Percentiles rank a stretch among this genome's conserved stretches.
Evolutionary conservation across 2,888 invertebrate species (phyloP).

Genomic region (Hemicrepidius hirtus): DNA sequence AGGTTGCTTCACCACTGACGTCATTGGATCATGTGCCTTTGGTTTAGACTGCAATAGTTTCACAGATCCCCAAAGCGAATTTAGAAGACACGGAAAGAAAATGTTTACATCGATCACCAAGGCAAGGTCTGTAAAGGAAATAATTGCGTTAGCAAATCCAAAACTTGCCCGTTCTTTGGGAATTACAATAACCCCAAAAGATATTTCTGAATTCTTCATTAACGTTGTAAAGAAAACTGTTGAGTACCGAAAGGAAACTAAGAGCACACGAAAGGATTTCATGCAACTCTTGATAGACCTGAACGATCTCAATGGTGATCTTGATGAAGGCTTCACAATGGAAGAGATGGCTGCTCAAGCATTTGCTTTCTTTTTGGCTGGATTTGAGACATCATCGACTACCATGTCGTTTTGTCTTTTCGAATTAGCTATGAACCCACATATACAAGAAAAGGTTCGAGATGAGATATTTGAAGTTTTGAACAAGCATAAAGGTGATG

Average conservation of each 20-base stretch:
- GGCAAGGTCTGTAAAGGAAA: slow-evolving; percentile 32
- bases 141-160: slow-evolving; percentile 7
- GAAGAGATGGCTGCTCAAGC: slow-evolving; percentile 59
- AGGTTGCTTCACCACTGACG: slow-evolving; percentile 76
- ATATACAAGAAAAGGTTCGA: slow-evolving; percentile 70
- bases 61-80: slow-evolving; percentile 73
- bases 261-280: slow-evolving; percentile 74
- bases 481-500: slow-evolving; percentile 66
- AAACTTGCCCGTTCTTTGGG: background rate
- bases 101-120: slow-evolving; percentile 42
- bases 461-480: slow-evolving; percentile 69
- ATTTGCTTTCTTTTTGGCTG: slow-evolving; percentile 64
- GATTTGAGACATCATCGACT: slow-evolving; percentile 69
- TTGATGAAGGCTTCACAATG: slow-evolving; percentile 17
- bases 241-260: slow-evolving; percentile 70
- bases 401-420: slow-evolving; percentile 72
- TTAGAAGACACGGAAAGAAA: slow-evolving; percentile 62
- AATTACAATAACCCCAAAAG: background rate
- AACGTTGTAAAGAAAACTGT: slow-evolving; percentile 70
- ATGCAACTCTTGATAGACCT: slow-evolving; percentile 74
- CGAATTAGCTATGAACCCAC: slow-evolving; percentile 72
- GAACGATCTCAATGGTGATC: slow-evolving; percentile 52
- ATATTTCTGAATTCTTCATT: slow-evolving; percentile 69
- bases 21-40: slow-evolving; percentile 76
- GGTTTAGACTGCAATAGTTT: slow-evolving; percentile 77